Percentiles rank a stretch among this genome's conserved stretches.
These are phyloP conservation scores for Molossus molossus DNA, from an alignment of 2,797 vertebrate genomes.

Conservation along the genomic window DNA sequence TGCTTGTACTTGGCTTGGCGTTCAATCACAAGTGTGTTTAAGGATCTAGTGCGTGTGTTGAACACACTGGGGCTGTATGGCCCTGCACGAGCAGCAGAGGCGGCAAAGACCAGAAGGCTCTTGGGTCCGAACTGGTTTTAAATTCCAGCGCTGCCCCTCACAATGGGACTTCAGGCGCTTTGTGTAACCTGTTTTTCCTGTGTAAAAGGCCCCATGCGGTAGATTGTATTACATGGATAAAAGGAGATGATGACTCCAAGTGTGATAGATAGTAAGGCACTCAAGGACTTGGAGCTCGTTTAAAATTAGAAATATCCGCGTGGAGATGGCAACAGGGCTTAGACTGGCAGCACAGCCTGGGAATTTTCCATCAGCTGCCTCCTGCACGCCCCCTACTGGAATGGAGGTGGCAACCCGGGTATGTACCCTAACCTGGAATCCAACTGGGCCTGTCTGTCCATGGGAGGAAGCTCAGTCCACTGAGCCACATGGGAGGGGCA, in stretches of 20 bases:
- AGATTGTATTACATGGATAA: conserved; percentile 5
- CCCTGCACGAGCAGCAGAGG: neutral
- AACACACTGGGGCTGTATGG: neutral
- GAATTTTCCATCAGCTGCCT: neutral
- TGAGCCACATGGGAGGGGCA: neutral
- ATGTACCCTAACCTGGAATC: no score
- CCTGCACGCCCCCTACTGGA: no score
- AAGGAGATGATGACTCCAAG: neutral
- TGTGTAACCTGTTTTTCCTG: neutral
- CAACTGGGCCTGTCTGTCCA: no score
- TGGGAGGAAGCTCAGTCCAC: no score
- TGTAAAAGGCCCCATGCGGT: neutral
- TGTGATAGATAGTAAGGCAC: neutral
- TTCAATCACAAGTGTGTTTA: conserved; percentile 2
- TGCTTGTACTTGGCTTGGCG: neutral
- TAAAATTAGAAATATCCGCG: conserved; percentile 50
- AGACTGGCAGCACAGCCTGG: neutral
- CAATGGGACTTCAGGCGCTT: neutral
- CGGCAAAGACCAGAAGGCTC: neutral
- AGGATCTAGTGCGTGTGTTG: neutral
- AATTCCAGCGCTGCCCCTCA: neutral
- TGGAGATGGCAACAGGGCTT: neutral
- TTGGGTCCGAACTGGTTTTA: neutral
- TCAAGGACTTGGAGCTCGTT: neutral
- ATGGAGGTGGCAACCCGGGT: no score